phyloP scores from a whole-genome alignment of 2,888 invertebrate species.

The Nomada lathburiana region DNA sequence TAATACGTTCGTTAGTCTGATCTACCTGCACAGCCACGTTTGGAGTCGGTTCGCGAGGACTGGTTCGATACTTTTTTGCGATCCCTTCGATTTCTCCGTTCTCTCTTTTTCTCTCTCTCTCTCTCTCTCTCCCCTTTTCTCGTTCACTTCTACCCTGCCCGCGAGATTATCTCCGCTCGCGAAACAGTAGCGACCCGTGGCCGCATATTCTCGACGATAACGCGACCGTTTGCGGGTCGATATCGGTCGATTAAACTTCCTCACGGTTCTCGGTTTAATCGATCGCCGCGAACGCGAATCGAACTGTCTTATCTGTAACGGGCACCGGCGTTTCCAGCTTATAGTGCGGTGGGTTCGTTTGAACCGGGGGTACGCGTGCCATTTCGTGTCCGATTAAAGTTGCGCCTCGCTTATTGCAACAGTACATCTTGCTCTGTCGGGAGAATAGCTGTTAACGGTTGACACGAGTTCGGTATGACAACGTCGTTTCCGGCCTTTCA shows the following conservation, averaged over 20 bases:
- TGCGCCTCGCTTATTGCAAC: too few relatives aligned
- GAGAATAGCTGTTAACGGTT: too few relatives aligned
- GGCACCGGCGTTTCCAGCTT: background rate
- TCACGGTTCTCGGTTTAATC: conserved; percentile 20
- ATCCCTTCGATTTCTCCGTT: conserved; percentile 36
- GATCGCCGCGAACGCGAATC: conserved; percentile 10
- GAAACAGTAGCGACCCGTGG: conserved; percentile 43
- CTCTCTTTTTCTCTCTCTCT: conserved; percentile 2
- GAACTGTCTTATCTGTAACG: conserved; percentile 10
- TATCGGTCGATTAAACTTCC: conserved; percentile 49
- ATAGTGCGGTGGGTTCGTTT: too few relatives aligned
- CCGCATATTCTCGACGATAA: conserved; percentile 39
- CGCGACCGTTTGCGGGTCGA: conserved; percentile 18
- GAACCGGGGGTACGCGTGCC: too few relatives aligned
- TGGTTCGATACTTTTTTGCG: conserved; percentile 50
- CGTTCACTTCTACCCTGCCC: background rate
- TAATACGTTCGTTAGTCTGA: conserved; percentile 42
- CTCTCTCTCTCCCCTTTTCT: conserved; percentile 16
- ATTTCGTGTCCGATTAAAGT: too few relatives aligned
- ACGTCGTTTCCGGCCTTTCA: too few relatives aligned
- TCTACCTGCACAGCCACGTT: conserved; percentile 1
- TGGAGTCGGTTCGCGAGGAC: conserved; percentile 36
- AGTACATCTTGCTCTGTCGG: too few relatives aligned
- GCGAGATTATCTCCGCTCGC: conserved; percentile 30
- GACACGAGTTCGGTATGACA: too few relatives aligned